These are phyloP conservation scores for Papio anubis DNA, from an alignment of 2,113 vertebrate species.

Conservation along the genomic window DNA sequence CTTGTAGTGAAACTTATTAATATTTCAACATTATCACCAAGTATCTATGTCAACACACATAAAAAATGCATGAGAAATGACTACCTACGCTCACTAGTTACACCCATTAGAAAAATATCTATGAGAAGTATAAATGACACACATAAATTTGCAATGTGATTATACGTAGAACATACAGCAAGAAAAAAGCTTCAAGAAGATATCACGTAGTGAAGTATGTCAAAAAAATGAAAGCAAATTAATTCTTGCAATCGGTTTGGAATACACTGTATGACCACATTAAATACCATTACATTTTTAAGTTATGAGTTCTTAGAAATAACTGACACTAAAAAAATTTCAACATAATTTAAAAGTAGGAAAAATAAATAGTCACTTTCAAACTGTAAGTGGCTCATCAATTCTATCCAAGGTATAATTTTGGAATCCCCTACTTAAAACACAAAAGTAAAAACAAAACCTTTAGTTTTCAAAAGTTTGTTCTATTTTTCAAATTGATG, in stretches of 20 bases:
- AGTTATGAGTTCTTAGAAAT: slow-evolving; percentile 26
- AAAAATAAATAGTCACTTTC: background rate
- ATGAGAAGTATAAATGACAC: slow-evolving; percentile 32
- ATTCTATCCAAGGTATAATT: background rate
- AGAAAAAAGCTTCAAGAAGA: slow-evolving; percentile 11
- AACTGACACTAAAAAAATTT: background rate
- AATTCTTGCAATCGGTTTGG: background rate
- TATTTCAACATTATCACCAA: slow-evolving; percentile 65
- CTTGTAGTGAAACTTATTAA: slow-evolving; percentile 64
- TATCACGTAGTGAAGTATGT: background rate
- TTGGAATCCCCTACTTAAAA: slow-evolving; percentile 3
- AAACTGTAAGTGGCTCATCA: background rate
- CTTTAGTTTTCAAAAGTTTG: background rate
- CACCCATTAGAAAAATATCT: slow-evolving; percentile 30
- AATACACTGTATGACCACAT: background rate
- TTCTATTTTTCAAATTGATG: slow-evolving; percentile 13
- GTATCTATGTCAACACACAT: slow-evolving; percentile 67
- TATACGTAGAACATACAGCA: background rate
- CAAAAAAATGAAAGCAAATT: background rate
- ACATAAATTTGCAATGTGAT: slow-evolving; percentile 39
- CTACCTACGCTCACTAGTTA: slow-evolving; percentile 12
- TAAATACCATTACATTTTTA: background rate
- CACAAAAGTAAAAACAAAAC: background rate
- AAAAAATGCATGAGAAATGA: slow-evolving; percentile 71
- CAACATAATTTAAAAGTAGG: background rate